Evolutionary conservation across 2,113 vertebrate species (phyloP).

Genomic region (Cranoglanis bouderius): DNA sequence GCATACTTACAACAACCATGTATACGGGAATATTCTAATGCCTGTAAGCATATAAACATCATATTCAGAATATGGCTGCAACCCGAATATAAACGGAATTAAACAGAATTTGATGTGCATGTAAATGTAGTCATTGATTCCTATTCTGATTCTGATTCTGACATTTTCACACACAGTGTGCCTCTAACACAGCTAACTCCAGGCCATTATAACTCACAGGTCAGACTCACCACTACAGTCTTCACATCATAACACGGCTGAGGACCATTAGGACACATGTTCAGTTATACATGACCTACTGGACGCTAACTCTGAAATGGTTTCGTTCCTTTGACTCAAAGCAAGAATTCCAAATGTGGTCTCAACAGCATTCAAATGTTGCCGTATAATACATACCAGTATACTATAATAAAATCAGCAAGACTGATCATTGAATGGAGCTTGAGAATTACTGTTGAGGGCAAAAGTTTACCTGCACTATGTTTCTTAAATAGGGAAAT

Average conservation of each 20-base stretch:
- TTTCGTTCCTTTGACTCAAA: neutral
- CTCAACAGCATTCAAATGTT: conserved; percentile 26
- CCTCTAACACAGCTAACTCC: neutral
- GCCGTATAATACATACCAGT: neutral
- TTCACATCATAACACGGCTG: neutral
- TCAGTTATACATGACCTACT: neutral
- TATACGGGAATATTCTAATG: too few relatives aligned
- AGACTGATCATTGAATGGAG: neutral
- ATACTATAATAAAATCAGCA: neutral
- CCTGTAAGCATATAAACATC: too few relatives aligned
- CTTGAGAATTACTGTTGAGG: too few relatives aligned
- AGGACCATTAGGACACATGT: neutral
- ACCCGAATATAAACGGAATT: too few relatives aligned
- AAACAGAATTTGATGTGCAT: too few relatives aligned
- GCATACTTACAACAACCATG: too few relatives aligned
- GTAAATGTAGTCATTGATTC: too few relatives aligned
- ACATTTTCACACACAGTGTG: neutral
- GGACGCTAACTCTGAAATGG: neutral
- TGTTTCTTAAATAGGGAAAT: too few relatives aligned
- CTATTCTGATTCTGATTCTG: neutral
- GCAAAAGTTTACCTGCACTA: too few relatives aligned
- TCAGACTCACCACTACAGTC: neutral
- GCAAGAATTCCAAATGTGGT: neutral
- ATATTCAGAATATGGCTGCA: too few relatives aligned
- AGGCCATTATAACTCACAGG: neutral